These are phyloP conservation scores for Gambusia affinis DNA, from an alignment of 2,113 vertebrate genomes.

Conservation along the genomic window DNA sequence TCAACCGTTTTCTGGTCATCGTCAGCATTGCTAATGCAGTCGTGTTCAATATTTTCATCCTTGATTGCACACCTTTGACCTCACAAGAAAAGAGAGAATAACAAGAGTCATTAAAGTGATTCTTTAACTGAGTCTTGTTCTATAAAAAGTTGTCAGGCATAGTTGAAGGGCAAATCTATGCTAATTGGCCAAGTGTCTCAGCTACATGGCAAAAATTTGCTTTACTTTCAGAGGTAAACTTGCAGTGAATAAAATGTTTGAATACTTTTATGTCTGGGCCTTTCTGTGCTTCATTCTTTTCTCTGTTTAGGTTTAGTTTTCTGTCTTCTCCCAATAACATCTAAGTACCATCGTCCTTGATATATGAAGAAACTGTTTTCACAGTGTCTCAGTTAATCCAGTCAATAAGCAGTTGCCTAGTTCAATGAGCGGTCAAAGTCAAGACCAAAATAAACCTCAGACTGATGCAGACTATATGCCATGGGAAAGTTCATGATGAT, in stretches of 20 bases:
- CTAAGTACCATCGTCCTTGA: not conserved
- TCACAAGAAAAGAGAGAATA: not conserved
- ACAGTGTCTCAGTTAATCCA: conserved; percentile 51
- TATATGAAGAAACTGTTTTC: conserved; percentile 50
- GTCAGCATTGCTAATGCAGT: not conserved
- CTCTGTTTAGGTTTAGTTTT: conserved; percentile 19
- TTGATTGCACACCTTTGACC: not conserved
- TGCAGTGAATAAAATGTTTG: conserved; percentile 50
- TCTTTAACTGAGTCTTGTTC: not conserved
- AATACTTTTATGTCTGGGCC: conserved; percentile 28
- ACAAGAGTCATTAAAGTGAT: not conserved
- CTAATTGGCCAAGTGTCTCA: conserved; percentile 23
- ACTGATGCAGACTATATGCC: conserved; percentile 25
- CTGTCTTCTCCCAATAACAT: not conserved
- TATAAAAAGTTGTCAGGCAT: conserved; percentile 33
- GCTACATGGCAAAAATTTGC: conserved; percentile 21
- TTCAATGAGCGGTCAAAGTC: conserved; percentile 61
- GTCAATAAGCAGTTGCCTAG: conserved; percentile 59
- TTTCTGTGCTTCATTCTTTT: conserved; percentile 3
- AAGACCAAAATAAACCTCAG: conserved; percentile 46
- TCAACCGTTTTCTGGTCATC: not conserved
- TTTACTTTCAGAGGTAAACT: conserved; percentile 26
- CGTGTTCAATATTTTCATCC: not conserved
- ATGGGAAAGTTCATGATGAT: conserved; percentile 41
- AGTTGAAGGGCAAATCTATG: conserved; percentile 49